Percentiles rank a stretch among this genome's conserved stretches.
phyloP scores from a whole-genome alignment of 2,888 invertebrate species.

The Plebejus argus region DNA sequence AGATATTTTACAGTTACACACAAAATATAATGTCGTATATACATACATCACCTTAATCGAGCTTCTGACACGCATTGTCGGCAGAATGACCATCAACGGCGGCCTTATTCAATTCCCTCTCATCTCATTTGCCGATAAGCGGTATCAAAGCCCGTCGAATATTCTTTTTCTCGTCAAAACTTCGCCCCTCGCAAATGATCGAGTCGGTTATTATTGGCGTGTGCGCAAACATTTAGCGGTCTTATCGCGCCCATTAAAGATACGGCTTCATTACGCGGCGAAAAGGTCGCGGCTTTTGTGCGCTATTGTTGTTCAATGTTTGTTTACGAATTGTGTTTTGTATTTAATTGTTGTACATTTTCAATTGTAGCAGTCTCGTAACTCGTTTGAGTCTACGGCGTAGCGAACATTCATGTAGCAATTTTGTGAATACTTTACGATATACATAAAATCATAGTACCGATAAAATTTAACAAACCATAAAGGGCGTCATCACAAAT shows the following conservation, averaged over 20 bases:
- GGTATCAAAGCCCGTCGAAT: slow-evolving; percentile 52
- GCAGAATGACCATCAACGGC: slow-evolving; percentile 44
- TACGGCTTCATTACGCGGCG: slow-evolving; percentile 76
- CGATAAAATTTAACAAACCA: slow-evolving; percentile 31
- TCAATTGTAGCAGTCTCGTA: slow-evolving; percentile 24
- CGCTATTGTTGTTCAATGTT: slow-evolving; percentile 48
- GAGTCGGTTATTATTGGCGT: slow-evolving; percentile 78
- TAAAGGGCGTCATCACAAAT: slow-evolving; percentile 17
- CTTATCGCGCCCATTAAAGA: slow-evolving; percentile 78
- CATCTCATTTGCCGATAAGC: slow-evolving; percentile 66
- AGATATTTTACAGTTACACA: not conserved
- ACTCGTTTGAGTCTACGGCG: not conserved
- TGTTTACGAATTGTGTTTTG: slow-evolving; percentile 44
- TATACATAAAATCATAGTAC: slow-evolving; percentile 13
- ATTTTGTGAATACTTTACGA: not conserved
- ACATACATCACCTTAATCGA: slow-evolving; percentile 27
- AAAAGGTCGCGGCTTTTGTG: slow-evolving; percentile 54
- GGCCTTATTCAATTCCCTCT: slow-evolving; percentile 64
- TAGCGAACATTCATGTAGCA: not conserved
- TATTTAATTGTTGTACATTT: slow-evolving; percentile 41
- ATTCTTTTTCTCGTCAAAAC: slow-evolving; percentile 63
- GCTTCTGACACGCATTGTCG: slow-evolving; percentile 30
- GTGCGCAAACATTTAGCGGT: slow-evolving; percentile 78
- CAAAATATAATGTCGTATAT: not conserved
- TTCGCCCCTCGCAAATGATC: slow-evolving; percentile 73